phyloP scores from a whole-genome alignment of 2,888 invertebrate genomes.

The Eurytoma adleriae region DNA sequence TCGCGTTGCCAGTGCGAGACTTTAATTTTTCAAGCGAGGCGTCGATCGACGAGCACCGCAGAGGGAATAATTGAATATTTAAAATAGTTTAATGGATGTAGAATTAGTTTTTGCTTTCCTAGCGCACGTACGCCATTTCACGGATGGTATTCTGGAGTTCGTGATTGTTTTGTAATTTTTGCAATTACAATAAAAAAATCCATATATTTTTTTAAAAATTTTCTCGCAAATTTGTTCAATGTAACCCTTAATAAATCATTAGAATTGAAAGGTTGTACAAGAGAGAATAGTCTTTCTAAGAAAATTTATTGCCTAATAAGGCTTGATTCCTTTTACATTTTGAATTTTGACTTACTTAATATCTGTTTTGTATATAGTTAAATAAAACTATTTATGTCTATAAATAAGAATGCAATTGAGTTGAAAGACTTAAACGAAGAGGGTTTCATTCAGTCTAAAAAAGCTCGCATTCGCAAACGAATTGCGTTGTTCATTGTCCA shows the following conservation, averaged over 20 bases:
- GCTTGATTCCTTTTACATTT: too few relatives aligned
- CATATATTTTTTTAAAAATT: too few relatives aligned
- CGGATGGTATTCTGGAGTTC: neutral
- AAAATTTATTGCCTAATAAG: too few relatives aligned
- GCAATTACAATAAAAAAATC: neutral
- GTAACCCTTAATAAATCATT: too few relatives aligned
- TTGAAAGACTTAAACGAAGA: neutral
- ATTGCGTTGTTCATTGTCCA: constrained; percentile 25
- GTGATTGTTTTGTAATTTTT: neutral
- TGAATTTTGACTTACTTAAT: too few relatives aligned
- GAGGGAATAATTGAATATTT: constrained; percentile 34
- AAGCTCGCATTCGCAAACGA: constrained; percentile 4
- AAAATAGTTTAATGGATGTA: neutral
- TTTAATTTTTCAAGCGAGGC: constrained; percentile 23
- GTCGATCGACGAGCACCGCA: neutral
- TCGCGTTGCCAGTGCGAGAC: neutral
- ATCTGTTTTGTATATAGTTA: neutral
- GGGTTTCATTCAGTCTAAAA: neutral
- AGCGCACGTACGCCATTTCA: neutral
- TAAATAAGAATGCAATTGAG: neutral
- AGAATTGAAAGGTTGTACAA: too few relatives aligned
- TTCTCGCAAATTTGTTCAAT: too few relatives aligned
- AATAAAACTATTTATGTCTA: neutral
- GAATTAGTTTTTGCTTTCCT: constrained; percentile 1
- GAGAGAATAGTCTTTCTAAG: too few relatives aligned